Conservation (phyloP, 2,888 invertebrate genomes). For the Drosophila neotestacea region DNA sequence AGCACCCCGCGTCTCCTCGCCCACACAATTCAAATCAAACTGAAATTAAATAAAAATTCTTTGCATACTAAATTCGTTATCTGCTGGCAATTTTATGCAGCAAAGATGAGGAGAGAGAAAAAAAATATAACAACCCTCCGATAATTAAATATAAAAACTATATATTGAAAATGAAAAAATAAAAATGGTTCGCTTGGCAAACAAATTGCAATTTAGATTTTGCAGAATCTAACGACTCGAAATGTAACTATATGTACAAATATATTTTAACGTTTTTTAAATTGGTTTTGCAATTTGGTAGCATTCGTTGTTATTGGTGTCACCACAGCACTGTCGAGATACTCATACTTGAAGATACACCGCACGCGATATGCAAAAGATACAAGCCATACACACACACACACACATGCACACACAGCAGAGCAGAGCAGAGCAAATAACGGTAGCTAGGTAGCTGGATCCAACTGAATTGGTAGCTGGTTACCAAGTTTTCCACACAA, state of each 20-base stretch:
- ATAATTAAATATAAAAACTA: constrained; percentile 60
- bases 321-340: constrained; percentile 58
- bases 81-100: constrained; percentile 20
- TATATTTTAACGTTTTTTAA: constrained; percentile 62
- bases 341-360: constrained; percentile 74
- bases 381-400: constrained; percentile 43
- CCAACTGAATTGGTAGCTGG: constrained; percentile 43
- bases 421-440: constrained; percentile 57
- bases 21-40: constrained; percentile 25
- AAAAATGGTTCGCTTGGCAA: constrained; percentile 35
- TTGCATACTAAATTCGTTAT: constrained; percentile 60
- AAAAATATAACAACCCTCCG: constrained; percentile 1
- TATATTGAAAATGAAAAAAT: constrained; percentile 14
- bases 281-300: constrained; percentile 73
- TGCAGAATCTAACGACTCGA: constrained; percentile 36
- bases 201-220: constrained; percentile 61
- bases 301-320: constrained; percentile 48
- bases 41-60: constrained; percentile 44
- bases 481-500: constrained; percentile 21
- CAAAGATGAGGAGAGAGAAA: constrained; percentile 27
- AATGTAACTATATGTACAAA: constrained; percentile 28
- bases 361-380: constrained; percentile 73
- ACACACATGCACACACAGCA: constrained; percentile 19
- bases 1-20: not conserved
- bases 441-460: constrained; percentile 54